Percentiles rank a stretch among this genome's conserved stretches.
These are phyloP conservation scores for Watsonalla cultraria DNA, from an alignment of 2,888 invertebrate genomes.

Conservation along the genomic window DNA sequence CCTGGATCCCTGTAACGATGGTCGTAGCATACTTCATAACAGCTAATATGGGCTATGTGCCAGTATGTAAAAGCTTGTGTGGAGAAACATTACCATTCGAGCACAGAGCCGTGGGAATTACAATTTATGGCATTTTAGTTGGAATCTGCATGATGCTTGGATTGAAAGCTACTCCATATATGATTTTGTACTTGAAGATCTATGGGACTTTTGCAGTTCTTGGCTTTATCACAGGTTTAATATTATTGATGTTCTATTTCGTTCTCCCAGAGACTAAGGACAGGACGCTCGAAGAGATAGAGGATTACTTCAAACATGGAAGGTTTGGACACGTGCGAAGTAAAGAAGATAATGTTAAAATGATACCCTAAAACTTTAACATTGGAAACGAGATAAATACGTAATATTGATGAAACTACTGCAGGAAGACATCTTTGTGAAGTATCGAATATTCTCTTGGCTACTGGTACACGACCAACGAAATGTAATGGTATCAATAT, in stretches of 20 bases:
- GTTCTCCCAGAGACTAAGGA: slow-evolving; percentile 36
- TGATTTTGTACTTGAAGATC: slow-evolving; percentile 31
- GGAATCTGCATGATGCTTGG: slow-evolving; percentile 31
- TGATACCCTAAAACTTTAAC: slow-evolving; percentile 15
- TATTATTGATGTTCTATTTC: slow-evolving; percentile 25
- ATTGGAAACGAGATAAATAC: too few species aligned
- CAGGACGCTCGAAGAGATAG: slow-evolving; percentile 33
- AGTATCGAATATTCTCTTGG: too few species aligned
- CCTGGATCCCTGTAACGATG: slow-evolving; percentile 27
- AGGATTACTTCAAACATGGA: slow-evolving; percentile 34
- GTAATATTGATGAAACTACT: too few species aligned
- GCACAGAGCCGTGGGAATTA: slow-evolving; percentile 34
- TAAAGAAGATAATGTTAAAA: slow-evolving; percentile 26
- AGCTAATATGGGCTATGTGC: slow-evolving; percentile 42
- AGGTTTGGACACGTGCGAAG: slow-evolving; percentile 20
- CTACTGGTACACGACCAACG: too few species aligned
- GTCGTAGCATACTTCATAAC: slow-evolving; percentile 37
- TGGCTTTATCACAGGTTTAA: slow-evolving; percentile 25
- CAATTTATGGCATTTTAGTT: slow-evolving; percentile 30
- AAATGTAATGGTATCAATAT: too few species aligned
- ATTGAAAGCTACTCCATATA: slow-evolving; percentile 34
- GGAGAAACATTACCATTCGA: slow-evolving; percentile 42
- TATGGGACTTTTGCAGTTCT: slow-evolving; percentile 52
- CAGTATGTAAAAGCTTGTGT: slow-evolving; percentile 37
- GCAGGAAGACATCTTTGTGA: too few species aligned